Base-by-base conservation (phyloP, 2,888 invertebrate species). In the Cryptosula pallasiana region DNA sequence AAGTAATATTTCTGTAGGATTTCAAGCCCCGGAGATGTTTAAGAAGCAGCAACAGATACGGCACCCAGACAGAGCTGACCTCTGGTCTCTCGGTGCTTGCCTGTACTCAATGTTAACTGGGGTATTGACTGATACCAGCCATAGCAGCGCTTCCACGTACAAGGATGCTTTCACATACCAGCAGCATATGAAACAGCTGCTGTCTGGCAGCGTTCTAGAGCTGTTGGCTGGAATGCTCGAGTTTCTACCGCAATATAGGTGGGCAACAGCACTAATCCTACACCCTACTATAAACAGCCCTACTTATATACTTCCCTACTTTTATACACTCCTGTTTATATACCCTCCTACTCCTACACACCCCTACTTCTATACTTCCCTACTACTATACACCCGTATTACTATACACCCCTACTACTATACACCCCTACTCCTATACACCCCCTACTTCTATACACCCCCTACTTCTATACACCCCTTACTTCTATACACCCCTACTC, bases 51-150 rank as follows among this genome's bases (percentile, higher is more conserved):
- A 34, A 1, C 2, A 27, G 5, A 63, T 9, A 25, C 16, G 16
- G 3, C 25, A 32, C 5, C 25, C 9, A 1, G 34, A 9, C 3
- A 63, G 32, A 34, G 63, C 63, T 9, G 63, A 63, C 34, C 3
- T 63, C 5, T 63, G 63, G 63, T 63, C 63, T 29, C 32, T 63
- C 3, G 63, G 63, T 2, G 63, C 63, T 13, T 63, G 63, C 32
- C 63, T 63, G 9, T 63, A 63, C 34, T 63, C 63, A 5, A 63
- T 63, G 63, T 3, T 63, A 5, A 63, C 63, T 29, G 63, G 63
- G 5, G 32, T 13, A 5, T n/a, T 32, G 3, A 63, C 63, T 13
- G 27, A 20, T 63, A 5, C 63, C 32, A 9, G 13, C 63, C 63
- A 63, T n/a, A 63, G 63, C 27, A 5, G 20, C 29, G 63, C 63